Percentiles rank a stretch among this genome's conserved stretches.
Conservation (phyloP, 2,113 vertebrate species). For the Ophthalmolycus amberensis region DNA sequence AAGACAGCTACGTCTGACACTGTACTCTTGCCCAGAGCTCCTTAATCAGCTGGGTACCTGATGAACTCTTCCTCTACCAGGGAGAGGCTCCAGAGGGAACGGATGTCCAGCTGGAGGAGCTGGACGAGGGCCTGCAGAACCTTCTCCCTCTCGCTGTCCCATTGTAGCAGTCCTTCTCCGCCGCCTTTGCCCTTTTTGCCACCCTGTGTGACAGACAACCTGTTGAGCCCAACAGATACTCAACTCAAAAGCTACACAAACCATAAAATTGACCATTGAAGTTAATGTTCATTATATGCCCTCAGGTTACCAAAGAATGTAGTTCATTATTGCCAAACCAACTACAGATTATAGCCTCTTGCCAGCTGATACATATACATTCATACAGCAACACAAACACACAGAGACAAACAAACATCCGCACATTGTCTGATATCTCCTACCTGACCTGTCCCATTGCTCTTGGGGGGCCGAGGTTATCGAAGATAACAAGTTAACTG, state of each 20-base stretch:
- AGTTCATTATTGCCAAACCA: conserved; percentile 67
- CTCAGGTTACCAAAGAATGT: conserved; percentile 84
- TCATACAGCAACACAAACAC: conserved; percentile 44
- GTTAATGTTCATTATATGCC: conserved; percentile 30
- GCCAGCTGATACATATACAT: conserved; percentile 66
- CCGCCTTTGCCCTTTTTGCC: conserved; percentile 86
- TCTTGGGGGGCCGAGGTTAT: conserved; percentile 33
- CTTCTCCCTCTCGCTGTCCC: conserved; percentile 89
- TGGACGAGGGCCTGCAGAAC: conserved; percentile 88
- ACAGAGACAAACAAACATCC: conserved; percentile 37
- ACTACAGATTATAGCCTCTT: conserved; percentile 44
- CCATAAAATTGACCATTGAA: not conserved
- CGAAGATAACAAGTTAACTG: conserved; percentile 58
- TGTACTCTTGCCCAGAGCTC: not conserved
- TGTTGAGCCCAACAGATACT: not conserved
- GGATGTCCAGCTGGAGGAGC: conserved; percentile 92
- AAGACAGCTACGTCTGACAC: not conserved
- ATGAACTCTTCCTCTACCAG: conserved; percentile 94
- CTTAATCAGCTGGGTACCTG: conserved; percentile 78
- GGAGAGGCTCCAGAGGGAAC: conserved; percentile 89
- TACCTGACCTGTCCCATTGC: conserved; percentile 33
- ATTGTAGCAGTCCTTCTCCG: conserved; percentile 80
- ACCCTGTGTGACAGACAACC: conserved; percentile 76
- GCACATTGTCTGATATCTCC: conserved; percentile 69
- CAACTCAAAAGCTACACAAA: not conserved